Percentiles rank a stretch among this genome's conserved stretches.
phyloP scores from a whole-genome alignment of 35 echinoderm and acorn worm species.

The Ptychodera flava region DNA sequence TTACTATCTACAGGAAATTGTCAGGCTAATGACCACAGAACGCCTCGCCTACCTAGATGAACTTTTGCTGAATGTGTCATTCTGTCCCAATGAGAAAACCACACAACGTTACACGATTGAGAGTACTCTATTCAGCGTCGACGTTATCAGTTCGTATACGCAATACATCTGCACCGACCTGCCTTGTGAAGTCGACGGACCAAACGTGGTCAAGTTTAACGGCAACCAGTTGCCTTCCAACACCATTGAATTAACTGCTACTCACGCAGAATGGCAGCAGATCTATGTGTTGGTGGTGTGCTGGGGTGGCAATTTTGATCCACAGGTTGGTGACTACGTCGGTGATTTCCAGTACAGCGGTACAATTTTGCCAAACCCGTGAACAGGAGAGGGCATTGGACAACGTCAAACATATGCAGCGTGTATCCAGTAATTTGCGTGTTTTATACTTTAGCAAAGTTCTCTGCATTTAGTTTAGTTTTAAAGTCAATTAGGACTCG shows the following conservation, averaged over 20 bases:
- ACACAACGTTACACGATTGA: not conserved
- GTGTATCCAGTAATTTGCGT: too few relatives aligned
- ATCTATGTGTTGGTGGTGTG: not conserved
- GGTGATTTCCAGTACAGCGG: not conserved
- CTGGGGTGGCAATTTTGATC: not conserved
- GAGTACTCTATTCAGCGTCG: not conserved
- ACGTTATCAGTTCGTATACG: not conserved
- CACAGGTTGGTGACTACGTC: not conserved
- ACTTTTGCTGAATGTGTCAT: not conserved
- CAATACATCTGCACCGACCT: not conserved
- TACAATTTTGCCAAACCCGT: not conserved
- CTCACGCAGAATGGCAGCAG: not conserved
- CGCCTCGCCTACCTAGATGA: not conserved
- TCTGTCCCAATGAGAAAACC: not conserved
- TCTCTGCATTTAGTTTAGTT: too few relatives aligned
- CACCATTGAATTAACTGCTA: not conserved
- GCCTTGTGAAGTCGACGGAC: not conserved
- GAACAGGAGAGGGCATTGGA: not conserved
- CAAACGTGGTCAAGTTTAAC: not conserved
- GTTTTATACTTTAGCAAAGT: too few relatives aligned
- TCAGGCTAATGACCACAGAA: not conserved
- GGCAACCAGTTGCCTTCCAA: not conserved
- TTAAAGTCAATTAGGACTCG: too few relatives aligned
- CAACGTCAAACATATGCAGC: not conserved
- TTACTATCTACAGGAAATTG: not conserved